These are phyloP conservation scores for Rhopalosiphum maidis DNA, from an alignment of 1,140 invertebrate genomes.

Conservation along the genomic window DNA sequence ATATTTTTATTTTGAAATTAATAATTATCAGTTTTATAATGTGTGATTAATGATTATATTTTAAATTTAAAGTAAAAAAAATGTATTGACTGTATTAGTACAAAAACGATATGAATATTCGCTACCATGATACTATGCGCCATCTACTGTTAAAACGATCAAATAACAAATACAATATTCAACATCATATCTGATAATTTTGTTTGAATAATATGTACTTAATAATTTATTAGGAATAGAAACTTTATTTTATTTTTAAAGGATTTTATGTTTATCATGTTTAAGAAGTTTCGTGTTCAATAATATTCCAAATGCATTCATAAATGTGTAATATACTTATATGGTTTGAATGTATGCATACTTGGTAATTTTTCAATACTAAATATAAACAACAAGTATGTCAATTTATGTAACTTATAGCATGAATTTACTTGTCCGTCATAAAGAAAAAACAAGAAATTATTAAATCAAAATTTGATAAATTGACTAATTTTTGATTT, in stretches of 20 bases:
- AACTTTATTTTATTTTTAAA: background rate
- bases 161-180: background rate
- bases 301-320: background rate
- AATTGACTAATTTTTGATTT: background rate
- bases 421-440: background rate
- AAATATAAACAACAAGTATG: too few species aligned
- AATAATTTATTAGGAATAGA: background rate
- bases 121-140: background rate
- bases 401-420: background rate
- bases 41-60: too few species aligned
- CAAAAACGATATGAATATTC: background rate
- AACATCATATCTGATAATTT: background rate
- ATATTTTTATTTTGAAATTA: background rate
- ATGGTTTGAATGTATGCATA: background rate
- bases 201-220: too few species aligned
- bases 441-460: background rate
- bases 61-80: too few species aligned
- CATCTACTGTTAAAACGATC: background rate
- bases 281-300: background rate
- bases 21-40: background rate
- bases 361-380: background rate
- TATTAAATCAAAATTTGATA: background rate
- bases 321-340: background rate
- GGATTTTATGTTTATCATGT: background rate
- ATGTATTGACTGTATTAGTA: too few species aligned